Evolutionary conservation across 2,888 invertebrate species (phyloP), one percentile per base, ranked within the genome.

Genomic region (Nesidiocoris tenuis): DNA sequence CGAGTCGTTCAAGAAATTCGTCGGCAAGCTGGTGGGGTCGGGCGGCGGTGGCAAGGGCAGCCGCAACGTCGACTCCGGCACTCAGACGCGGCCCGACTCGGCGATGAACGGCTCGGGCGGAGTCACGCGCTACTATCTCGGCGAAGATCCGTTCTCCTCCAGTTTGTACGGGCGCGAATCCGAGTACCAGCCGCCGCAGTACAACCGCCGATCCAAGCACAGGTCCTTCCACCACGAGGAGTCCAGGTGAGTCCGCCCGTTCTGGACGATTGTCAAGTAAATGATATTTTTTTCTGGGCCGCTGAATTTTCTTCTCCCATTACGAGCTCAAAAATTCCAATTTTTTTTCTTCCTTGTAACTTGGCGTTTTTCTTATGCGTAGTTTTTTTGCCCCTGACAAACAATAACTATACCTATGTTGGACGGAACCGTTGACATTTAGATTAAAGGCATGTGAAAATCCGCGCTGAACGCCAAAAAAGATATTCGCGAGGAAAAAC

Each of bases 151-250:
- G 24, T 94, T 92, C 84, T 91, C 90, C 76, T 89, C 90, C 22
- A 91, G 91, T 84, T 91, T 93, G 82, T 93, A 92, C 84, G 92
- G 93, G 78, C 88, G 91, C 81, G 93, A 93, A 84, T 92, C 92
- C 84, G 91, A 93, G 83, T 93, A 93, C 85, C 91, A 90, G 84
- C 89, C 89, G 82, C 67, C 70, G 54, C 61, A 75, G 7, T 70
- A 77, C 61, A 67, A 54, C 68, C 65, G 76, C 7, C 39, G 67
- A 21, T 24, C 67, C 39, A 75, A 67, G 23, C 75, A 75, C 64
- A 75, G 67, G 59, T 22, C 61, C 59, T 63, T 22, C 64, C 59
- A 57, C 70, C 59, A 57, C 70, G 75, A 75, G 18, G 67, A 75
- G 25, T 74, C 74, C 18, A 74, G 74, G 74, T 74, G 59, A 74